Conservation (phyloP, 2,888 invertebrate species). For the Gibbula magus region DNA sequence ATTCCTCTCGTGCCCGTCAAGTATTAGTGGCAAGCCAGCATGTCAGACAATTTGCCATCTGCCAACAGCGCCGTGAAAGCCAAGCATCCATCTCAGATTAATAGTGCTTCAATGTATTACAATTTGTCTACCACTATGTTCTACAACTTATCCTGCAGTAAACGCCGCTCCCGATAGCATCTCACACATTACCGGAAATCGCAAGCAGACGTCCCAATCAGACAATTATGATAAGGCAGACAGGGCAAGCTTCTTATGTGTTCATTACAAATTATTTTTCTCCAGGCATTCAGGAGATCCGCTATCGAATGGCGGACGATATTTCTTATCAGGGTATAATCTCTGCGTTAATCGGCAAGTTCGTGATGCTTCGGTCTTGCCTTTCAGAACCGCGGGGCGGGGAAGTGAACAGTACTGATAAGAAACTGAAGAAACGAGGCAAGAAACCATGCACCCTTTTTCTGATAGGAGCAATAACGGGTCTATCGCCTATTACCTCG, state of each 20-base stretch:
- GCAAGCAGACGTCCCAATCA: constrained; percentile 30
- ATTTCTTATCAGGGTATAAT: constrained; percentile 37
- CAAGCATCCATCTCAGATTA: constrained; percentile 24
- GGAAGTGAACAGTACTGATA: neutral
- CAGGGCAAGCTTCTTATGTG: constrained; percentile 31
- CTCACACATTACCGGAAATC: constrained; percentile 32
- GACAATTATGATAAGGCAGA: constrained; percentile 30
- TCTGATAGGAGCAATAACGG: neutral
- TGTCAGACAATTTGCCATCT: constrained; percentile 27
- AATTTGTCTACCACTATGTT: constrained; percentile 30
- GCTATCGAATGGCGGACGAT: constrained; percentile 44
- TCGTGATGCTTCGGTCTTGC: constrained; percentile 26
- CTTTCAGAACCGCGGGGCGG: constrained; percentile 13
- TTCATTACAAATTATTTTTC: constrained; percentile 42
- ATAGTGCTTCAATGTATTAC: constrained; percentile 36
- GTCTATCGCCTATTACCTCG: constrained; percentile 23
- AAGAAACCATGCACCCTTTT: neutral
- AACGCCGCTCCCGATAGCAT: constrained; percentile 19
- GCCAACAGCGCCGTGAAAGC: constrained; percentile 17
- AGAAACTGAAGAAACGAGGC: neutral
- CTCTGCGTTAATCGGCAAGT: constrained; percentile 25
- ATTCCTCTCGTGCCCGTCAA: constrained; percentile 5
- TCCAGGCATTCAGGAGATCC: constrained; percentile 34
- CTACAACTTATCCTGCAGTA: constrained; percentile 27
- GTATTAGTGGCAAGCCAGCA: neutral